Base-by-base conservation (phyloP, 1,140 invertebrate genomes). In the Megalonaias nervosa region DNA sequence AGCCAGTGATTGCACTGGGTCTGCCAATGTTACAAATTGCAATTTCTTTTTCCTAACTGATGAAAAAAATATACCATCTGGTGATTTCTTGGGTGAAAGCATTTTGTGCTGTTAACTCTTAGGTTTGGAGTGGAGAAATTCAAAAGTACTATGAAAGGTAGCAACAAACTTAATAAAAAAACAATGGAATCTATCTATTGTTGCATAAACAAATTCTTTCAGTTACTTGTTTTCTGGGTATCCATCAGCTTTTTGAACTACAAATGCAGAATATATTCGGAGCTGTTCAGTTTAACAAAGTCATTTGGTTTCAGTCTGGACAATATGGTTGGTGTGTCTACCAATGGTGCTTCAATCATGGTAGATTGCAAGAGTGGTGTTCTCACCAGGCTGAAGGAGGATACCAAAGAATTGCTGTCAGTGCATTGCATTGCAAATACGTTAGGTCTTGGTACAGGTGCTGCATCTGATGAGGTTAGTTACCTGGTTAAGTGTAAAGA, bases 341-440 rank as follows among this genome's bases (percentile, higher is more conserved):
- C 71, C 3, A 59, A 74, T 70, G 66, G 59, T 55, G 71, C 67
- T 19, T n/a, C 69, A n/a, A 64, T 79, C 3, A 74, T 70, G 72
- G 66, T 74, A 71, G 57, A 74, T 15, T 48, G 15, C 23, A 75
- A 72, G 57, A 70, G 72, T 23, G 77, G 77, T 26, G 73, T 79
- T 23, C 67, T 79, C 19, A 75, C 68, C 16, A 73, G 71, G 59
- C 17, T 79, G 19, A 79, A 74, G 60, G 19, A 56, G 13, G n/a
- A 26, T 14, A 21, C 56, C 59, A 62, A 58, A 11, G 65, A 58
- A 48, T 23, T 80, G 16, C 56, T 80, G 16, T 16, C 69, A 21
- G 62, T 59, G 16, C 74, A 75, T n/a, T 64, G 74, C 79, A 31
- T 65, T 65, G 74, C 79, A 31, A 64, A 80, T 38, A 76, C 73